These are phyloP conservation scores for Trialeurodes vaporariorum DNA, from an alignment of 1,140 invertebrate species.

Conservation along the genomic window DNA sequence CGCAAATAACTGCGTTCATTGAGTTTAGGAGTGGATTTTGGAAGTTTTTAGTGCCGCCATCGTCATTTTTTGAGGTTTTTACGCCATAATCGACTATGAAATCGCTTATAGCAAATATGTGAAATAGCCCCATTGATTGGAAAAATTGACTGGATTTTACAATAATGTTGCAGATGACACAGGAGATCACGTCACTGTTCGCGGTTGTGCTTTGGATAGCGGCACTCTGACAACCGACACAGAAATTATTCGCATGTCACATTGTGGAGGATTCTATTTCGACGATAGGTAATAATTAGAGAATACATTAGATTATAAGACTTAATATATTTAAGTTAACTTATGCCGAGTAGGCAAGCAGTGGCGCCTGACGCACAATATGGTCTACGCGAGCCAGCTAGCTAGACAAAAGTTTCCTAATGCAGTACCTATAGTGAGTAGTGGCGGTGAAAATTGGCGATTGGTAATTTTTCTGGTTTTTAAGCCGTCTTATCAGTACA, in stretches of 20 bases:
- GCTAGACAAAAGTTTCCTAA: too few species aligned
- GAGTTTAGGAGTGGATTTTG: too few species aligned
- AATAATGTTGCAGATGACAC: conserved; percentile 63
- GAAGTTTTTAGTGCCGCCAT: too few species aligned
- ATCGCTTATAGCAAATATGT: too few species aligned
- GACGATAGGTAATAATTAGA: conserved; percentile 52
- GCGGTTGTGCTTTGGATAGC: conserved; percentile 83
- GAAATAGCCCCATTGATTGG: too few species aligned
- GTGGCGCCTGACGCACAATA: background rate
- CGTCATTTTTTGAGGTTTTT: too few species aligned
- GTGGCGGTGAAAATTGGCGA: background rate
- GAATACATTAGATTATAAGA: conserved; percentile 12
- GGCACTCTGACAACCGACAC: conserved; percentile 85
- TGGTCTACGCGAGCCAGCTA: too few species aligned
- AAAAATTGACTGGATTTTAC: too few species aligned
- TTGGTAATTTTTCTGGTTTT: too few species aligned
- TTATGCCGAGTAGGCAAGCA: background rate
- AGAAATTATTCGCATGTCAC: conserved; percentile 84
- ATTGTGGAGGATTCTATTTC: conserved; percentile 82
- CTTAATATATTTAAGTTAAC: conserved; percentile 9
- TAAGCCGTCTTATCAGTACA: too few species aligned
- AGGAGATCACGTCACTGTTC: conserved; percentile 63
- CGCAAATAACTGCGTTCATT: too few species aligned
- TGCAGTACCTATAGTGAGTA: conserved; percentile 1
- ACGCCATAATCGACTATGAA: too few species aligned